Evolutionary conservation across 2,888 invertebrate genomes (phyloP).

Genomic region (Stenolophus ochropezus): DNA sequence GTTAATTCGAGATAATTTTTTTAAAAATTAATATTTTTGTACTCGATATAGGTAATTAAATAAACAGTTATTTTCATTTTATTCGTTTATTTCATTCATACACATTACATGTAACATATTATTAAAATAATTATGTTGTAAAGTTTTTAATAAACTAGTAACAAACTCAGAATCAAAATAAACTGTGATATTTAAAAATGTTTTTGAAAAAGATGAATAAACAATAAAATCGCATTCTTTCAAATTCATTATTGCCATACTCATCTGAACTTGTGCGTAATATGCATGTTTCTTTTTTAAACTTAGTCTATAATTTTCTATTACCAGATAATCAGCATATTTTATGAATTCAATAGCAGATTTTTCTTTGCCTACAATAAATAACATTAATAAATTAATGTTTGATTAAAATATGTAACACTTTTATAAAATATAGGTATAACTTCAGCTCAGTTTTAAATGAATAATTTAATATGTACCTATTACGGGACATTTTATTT

Average conservation of each 20-base stretch:
- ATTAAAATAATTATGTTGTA: too few relatives aligned
- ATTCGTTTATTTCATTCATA: neutral
- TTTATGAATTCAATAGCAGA: neutral
- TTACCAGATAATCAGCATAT: neutral
- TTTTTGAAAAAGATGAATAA: too few relatives aligned
- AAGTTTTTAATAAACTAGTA: too few relatives aligned
- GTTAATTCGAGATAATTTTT: too few relatives aligned
- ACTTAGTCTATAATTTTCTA: neutral
- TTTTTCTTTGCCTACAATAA: slow-evolving; percentile 3
- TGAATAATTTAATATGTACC: slow-evolving; percentile 7
- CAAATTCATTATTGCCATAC: neutral
- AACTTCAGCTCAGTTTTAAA: neutral
- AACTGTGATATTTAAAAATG: too few relatives aligned
- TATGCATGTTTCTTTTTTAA: too few relatives aligned
- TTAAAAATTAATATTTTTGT: too few relatives aligned
- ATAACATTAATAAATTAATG: neutral
- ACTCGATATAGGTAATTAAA: too few relatives aligned
- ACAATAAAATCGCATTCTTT: slow-evolving; percentile 37
- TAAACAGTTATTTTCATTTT: too few relatives aligned
- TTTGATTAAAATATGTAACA: neutral
- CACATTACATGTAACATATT: slow-evolving; percentile 6
- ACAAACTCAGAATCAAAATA: too few relatives aligned
- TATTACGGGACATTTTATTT: slow-evolving; percentile 51
- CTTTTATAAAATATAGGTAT: neutral
- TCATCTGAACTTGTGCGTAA: slow-evolving; percentile 15